These are phyloP conservation scores for Helobdella robusta DNA, from an alignment of 2,888 invertebrate genomes.

Conservation along the genomic window DNA sequence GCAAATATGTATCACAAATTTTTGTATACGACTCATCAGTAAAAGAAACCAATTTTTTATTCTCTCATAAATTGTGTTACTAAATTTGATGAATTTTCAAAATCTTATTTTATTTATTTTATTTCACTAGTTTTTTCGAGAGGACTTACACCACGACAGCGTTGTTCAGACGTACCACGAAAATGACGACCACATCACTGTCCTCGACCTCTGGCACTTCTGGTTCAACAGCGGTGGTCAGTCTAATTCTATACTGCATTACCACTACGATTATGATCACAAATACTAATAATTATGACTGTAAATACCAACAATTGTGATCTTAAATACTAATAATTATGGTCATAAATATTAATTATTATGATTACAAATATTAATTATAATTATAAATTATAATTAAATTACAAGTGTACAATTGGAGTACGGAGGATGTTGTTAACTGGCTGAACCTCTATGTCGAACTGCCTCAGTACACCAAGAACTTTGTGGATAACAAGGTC, in stretches of 20 bases:
- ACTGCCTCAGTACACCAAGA: slow-evolving; percentile 81
- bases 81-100: too few species aligned
- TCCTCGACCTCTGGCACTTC: slow-evolving; percentile 90
- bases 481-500: slow-evolving; percentile 74
- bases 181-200: slow-evolving; percentile 92
- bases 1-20: too few species aligned
- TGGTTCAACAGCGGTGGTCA: slow-evolving; percentile 81
- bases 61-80: too few species aligned
- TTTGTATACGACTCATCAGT: too few species aligned
- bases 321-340: neutral
- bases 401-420: slow-evolving; percentile 85
- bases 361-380: neutral
- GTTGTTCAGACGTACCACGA: slow-evolving; percentile 63
- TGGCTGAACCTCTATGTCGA: slow-evolving; percentile 87
- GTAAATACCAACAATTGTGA: neutral
- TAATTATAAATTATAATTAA: neutral
- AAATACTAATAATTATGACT: neutral
- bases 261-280: neutral
- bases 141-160: slow-evolving; percentile 24
- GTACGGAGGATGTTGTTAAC: slow-evolving; percentile 88
- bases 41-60: too few species aligned
- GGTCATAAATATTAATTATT: neutral
- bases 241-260: too few species aligned
- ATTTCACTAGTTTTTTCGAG: slow-evolving; percentile 25
- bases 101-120: neutral